phyloP scores from a whole-genome alignment of 1,140 invertebrate species.

The Wasmannia auropunctata region DNA sequence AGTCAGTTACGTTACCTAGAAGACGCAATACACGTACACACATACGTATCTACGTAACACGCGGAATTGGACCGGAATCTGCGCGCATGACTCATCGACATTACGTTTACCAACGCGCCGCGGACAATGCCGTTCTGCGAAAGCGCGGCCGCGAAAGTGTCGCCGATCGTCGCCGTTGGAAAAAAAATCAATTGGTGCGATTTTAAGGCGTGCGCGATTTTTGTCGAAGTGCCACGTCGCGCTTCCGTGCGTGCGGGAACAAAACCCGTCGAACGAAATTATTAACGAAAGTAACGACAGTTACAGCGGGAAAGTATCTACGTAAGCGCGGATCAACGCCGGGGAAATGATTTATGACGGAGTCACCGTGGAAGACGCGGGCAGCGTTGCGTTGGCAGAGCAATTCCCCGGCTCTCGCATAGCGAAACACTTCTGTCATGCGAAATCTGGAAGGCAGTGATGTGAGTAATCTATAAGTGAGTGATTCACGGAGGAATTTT shows the following conservation, averaged over 20 bases:
- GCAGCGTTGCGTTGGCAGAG: slow-evolving; percentile 40
- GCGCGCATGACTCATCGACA: slow-evolving; percentile 25
- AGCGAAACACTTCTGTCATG: slow-evolving; percentile 63
- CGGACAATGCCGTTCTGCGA: background rate
- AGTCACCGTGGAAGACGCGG: slow-evolving; percentile 30
- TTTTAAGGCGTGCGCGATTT: background rate
- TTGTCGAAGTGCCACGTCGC: background rate
- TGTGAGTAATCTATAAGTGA: slow-evolving; percentile 69
- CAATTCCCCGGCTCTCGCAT: slow-evolving; percentile 39
- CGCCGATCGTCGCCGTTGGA: background rate
- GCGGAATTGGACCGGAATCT: background rate
- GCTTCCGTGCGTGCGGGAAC: background rate
- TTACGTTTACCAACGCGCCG: background rate
- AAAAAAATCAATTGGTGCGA: background rate
- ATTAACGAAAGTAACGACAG: slow-evolving; percentile 40
- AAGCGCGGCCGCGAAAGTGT: background rate
- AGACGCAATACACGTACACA: background rate
- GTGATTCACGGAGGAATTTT: slow-evolving; percentile 72
- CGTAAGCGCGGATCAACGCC: slow-evolving; percentile 9
- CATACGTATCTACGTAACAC: background rate
- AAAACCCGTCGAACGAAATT: slow-evolving; percentile 9
- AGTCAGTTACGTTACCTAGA: background rate
- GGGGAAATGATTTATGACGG: slow-evolving; percentile 64
- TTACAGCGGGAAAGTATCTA: background rate
- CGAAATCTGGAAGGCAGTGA: slow-evolving; percentile 67